Base-by-base conservation (phyloP, 2,113 vertebrate genomes). In the Cephalopterus ornatus region DNA sequence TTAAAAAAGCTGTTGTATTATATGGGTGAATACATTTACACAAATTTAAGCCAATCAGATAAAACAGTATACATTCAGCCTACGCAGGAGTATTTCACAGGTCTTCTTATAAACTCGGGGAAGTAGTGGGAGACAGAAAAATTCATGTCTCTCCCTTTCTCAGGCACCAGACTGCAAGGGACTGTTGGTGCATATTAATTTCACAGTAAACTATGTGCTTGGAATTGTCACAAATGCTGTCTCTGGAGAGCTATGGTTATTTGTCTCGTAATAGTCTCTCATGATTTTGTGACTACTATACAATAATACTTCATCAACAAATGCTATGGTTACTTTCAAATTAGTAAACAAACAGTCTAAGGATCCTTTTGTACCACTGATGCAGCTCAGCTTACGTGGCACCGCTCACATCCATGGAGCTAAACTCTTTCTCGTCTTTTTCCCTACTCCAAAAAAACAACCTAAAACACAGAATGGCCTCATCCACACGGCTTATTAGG, bases 111-210 rank as follows among this genome's bases (percentile, higher is more conserved):
- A 63, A 94, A 88, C 47, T 33, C 53, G 12, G 13, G 8, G 47
- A 73, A 88, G 49, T 28, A 89, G 50, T 27, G 16, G 33, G 47
- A 87, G 35, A 81, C 46, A 70, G 32, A 85, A 90, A 86, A 96
- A 88, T 15, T 85, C 2, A 1, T 59, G 8, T 67, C 58, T 85
- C 66, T 79, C 58, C 70, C 74, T 66, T 89, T 93, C 79, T 77
- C 47, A 85, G 61, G 70, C 84, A 95, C 56, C 84, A 93, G 92
- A 93, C 95, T 91, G 74, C 92, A 89, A 91, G 70, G 52, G 55
- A 95, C 86, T 92, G 72, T 92, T 93, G 86, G 52, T 84, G 95
- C 86, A 96, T 95, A 93, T 95, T 95, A 95, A 97, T 97, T 91
- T 91, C 79, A 95, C 0, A 1, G 91, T 95, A 87, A 96, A 95